phyloP scores from a whole-genome alignment of 2,888 invertebrate genomes.

The Tetragnatha montana region DNA sequence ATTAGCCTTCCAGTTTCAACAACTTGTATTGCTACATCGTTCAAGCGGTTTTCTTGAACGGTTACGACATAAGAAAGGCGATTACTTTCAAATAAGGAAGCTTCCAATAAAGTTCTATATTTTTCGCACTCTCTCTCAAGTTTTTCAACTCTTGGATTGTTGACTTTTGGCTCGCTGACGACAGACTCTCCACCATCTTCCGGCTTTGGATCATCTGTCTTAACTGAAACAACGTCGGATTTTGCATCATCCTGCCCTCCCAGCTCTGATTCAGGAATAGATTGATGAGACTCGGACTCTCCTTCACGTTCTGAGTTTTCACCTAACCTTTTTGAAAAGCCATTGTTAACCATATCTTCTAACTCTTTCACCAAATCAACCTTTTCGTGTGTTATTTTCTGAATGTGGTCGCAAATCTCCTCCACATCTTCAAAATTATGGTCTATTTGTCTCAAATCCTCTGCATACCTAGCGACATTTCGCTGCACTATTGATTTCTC shows the following conservation, averaged over 20 bases:
- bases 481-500: conserved; percentile 42
- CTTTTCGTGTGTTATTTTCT: conserved; percentile 26
- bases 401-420: conserved; percentile 23
- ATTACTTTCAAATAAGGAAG: conserved; percentile 34
- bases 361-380: conserved; percentile 9
- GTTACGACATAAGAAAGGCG: conserved; percentile 3
- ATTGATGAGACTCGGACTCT: background rate
- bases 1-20: conserved; percentile 45
- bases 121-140: conserved; percentile 33
- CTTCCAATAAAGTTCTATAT: conserved; percentile 28
- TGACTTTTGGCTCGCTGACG: background rate
- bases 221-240: background rate
- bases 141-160: background rate
- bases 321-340: background rate
- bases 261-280: background rate
- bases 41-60: conserved; percentile 36
- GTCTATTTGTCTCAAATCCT: conserved; percentile 17
- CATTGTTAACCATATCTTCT: background rate
- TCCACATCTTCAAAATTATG: conserved; percentile 2
- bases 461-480: conserved; percentile 24
- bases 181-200: background rate
- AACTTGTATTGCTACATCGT: conserved; percentile 44
- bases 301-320: background rate
- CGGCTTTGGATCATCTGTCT: background rate
- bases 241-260: background rate